These are phyloP conservation scores for Drosophila meridiana DNA, from an alignment of 2,888 invertebrate species.

Conservation along the genomic window DNA sequence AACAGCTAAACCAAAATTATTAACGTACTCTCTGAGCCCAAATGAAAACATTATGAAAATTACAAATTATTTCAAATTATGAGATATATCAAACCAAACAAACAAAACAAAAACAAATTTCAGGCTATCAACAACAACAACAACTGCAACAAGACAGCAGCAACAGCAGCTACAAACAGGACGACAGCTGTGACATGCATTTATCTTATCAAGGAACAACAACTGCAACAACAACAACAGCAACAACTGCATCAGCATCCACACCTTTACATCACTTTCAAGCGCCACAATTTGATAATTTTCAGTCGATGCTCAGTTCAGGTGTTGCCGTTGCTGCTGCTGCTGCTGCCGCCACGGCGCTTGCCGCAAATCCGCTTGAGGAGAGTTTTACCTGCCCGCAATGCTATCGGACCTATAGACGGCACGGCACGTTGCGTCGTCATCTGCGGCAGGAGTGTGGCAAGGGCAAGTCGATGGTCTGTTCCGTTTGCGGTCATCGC, in stretches of 20 bases:
- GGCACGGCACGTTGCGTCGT: slow-evolving; percentile 86
- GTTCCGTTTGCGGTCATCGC: slow-evolving; percentile 86
- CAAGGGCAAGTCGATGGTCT: slow-evolving; percentile 85
- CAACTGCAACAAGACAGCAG: slow-evolving; percentile 52
- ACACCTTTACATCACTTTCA: slow-evolving; percentile 57
- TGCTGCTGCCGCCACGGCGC: slow-evolving; percentile 28
- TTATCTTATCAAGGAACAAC: slow-evolving; percentile 39
- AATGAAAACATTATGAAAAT: background rate
- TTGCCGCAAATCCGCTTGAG: slow-evolving; percentile 56
- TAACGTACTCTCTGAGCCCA: slow-evolving; percentile 22
- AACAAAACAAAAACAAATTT: slow-evolving; percentile 83
- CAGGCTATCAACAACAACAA: slow-evolving; percentile 72
- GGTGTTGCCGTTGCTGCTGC: slow-evolving; percentile 24
- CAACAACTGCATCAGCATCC: slow-evolving; percentile 11
- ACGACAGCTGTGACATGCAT: slow-evolving; percentile 56
- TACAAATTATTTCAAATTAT: slow-evolving; percentile 36
- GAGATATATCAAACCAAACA: slow-evolving; percentile 55
- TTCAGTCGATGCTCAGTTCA: slow-evolving; percentile 56
- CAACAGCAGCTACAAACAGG: slow-evolving; percentile 54
- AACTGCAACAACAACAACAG: background rate
- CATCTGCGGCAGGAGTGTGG: slow-evolving; percentile 87
- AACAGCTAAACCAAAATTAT: slow-evolving; percentile 18
- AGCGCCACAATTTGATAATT: slow-evolving; percentile 68
- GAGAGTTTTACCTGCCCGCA: slow-evolving; percentile 84
- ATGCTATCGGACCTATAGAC: slow-evolving; percentile 87